These are phyloP conservation scores for Lonchura striata DNA, from an alignment of 2,113 vertebrate genomes.

Conservation along the genomic window DNA sequence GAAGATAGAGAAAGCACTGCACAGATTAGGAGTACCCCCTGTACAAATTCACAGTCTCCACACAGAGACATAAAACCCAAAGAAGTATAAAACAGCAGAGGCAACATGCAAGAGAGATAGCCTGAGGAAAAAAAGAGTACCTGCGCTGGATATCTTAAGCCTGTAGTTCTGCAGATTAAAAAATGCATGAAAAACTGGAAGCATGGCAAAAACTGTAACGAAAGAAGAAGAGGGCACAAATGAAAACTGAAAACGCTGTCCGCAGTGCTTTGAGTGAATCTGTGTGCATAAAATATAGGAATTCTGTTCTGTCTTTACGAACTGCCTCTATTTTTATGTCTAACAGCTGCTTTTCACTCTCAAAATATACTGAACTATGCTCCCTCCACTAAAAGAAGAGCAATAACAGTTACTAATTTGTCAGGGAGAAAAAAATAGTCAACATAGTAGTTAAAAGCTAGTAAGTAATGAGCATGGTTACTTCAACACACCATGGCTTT, in stretches of 20 bases:
- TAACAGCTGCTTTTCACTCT: conserved; percentile 4
- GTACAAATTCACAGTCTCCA: background rate
- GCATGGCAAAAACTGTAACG: background rate
- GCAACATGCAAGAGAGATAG: background rate
- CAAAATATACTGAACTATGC: background rate
- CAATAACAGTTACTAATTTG: background rate
- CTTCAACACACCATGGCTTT: background rate
- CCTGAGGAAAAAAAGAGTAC: background rate
- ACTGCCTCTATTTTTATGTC: background rate
- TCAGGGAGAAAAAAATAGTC: background rate
- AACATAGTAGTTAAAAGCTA: background rate
- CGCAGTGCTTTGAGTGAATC: background rate
- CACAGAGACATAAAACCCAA: background rate
- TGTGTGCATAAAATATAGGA: background rate
- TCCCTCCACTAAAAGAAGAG: background rate
- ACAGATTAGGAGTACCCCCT: background rate
- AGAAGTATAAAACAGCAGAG: background rate
- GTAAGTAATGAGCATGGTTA: background rate
- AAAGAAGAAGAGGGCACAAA: background rate
- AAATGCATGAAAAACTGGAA: background rate
- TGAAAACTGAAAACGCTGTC: background rate
- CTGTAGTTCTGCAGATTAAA: background rate
- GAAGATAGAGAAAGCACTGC: background rate
- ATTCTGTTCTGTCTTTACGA: background rate
- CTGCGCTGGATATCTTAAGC: background rate